Conservation (phyloP, 2,113 vertebrate species). For the Emydura subglobosa region DNA sequence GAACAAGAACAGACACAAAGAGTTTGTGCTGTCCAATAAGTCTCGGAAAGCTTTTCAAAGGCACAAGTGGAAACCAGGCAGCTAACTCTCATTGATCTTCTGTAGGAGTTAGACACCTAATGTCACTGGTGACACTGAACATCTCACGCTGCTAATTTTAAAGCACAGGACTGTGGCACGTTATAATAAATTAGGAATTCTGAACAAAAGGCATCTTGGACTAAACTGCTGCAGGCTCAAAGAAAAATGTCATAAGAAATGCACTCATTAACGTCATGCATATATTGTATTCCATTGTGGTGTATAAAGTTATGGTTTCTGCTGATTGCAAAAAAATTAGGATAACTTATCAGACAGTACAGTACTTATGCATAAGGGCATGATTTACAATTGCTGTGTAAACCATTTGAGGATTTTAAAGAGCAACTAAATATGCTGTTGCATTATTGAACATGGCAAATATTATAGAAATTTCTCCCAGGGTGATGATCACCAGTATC, state of each 20-base stretch:
- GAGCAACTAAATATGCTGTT: not conserved
- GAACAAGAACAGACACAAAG: not conserved
- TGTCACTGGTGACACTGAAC: conserved; percentile 55
- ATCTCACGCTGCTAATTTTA: conserved; percentile 58
- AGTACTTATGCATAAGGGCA: not conserved
- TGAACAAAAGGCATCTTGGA: conserved; percentile 64
- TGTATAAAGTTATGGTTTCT: conserved; percentile 23
- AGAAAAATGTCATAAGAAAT: conserved; percentile 46
- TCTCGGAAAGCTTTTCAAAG: conserved; percentile 16
- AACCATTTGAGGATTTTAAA: not conserved
- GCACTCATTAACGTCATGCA: conserved; percentile 12
- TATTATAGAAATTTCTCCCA: not conserved
- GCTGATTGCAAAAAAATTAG: not conserved
- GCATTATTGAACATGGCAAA: not conserved
- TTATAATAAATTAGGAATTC: conserved; percentile 48
- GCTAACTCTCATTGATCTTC: not conserved
- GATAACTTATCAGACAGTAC: not conserved
- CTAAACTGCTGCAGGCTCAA: conserved; percentile 48
- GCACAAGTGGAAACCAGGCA: conserved; percentile 15
- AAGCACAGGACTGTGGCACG: not conserved
- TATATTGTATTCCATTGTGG: not conserved
- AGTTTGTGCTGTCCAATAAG: not conserved
- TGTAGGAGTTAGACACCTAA: conserved; percentile 29
- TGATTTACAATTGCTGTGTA: not conserved
- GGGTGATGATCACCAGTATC: not conserved